These are phyloP conservation scores for Poeciliopsis paucimaculata DNA, from an alignment of 2,797 vertebrate genomes.

Conservation along the genomic window DNA sequence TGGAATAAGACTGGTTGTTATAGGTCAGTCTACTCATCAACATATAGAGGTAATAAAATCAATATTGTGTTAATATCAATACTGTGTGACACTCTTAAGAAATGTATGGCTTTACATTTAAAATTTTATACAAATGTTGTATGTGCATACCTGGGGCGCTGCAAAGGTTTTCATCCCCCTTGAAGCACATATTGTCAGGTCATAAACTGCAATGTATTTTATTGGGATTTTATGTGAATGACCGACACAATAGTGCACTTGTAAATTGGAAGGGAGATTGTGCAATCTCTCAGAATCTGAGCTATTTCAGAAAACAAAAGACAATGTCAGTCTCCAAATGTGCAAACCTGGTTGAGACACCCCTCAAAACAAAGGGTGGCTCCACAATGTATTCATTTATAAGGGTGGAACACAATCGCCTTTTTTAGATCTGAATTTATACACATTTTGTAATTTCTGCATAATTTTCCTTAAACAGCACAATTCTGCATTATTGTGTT, in stretches of 20 bases:
- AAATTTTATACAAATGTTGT: background rate
- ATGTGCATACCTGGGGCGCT: background rate
- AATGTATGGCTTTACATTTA: background rate
- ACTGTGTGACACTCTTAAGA: background rate
- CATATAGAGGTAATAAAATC: constrained; percentile 88
- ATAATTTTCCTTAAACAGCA: background rate
- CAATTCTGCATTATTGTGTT: background rate
- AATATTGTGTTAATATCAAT: background rate
- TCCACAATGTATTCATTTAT: background rate
- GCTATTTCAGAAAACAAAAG: background rate
- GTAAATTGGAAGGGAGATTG: background rate
- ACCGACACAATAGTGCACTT: background rate
- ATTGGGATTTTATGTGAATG: background rate
- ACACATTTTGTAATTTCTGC: background rate
- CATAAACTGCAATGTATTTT: background rate
- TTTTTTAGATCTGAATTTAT: background rate
- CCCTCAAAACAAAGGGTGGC: background rate
- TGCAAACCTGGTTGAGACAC: background rate
- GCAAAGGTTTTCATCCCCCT: background rate
- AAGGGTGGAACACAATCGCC: background rate
- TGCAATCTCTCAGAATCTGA: background rate
- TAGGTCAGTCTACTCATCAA: constrained; percentile 88
- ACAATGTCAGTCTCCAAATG: background rate
- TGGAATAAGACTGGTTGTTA: constrained; percentile 88
- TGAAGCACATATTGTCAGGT: background rate